phyloP scores from a whole-genome alignment of 92 coral and sea anemone species.

The Heliopora coerulea region DNA sequence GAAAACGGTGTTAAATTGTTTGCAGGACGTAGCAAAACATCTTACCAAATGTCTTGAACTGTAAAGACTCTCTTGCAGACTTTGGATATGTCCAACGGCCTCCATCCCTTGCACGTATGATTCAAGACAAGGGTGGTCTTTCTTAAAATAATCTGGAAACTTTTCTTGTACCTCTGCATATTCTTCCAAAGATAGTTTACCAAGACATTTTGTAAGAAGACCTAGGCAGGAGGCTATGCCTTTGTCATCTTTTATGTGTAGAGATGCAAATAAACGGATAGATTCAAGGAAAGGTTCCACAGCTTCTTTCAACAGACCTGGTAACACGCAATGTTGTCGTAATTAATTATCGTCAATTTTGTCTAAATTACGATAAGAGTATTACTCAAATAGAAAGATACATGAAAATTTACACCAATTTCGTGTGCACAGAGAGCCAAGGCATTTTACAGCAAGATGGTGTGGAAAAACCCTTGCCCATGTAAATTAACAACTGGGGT shows the following conservation, averaged over 20 bases:
- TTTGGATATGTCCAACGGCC: constrained; percentile 24
- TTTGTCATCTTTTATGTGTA: constrained; percentile 20
- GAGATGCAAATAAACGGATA: constrained; percentile 22
- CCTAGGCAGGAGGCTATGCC: constrained; percentile 35
- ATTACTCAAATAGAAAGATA: no score
- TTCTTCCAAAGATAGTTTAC: constrained; percentile 32
- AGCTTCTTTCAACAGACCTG: constrained; percentile 30
- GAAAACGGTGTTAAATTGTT: no score
- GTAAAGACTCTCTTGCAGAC: constrained; percentile 36
- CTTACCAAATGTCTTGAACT: constrained; percentile 35
- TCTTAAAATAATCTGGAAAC: constrained; percentile 23
- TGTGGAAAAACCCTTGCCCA: no score
- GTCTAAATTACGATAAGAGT: no score
- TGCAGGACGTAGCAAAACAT: no score
- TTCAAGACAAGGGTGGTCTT: constrained; percentile 38
- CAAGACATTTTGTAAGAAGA: constrained; percentile 38
- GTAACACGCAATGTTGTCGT: not conserved
- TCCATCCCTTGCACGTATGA: constrained; percentile 34
- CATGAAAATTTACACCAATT: no score
- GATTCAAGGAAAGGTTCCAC: constrained; percentile 29
- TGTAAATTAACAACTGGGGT: no score
- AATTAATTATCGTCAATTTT: no score
- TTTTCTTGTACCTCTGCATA: not conserved
- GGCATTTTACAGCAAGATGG: no score
- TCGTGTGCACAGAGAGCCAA: no score